Evolutionary conservation across 2,797 vertebrate species (phyloP).

Genomic region (Pseudochaenichthys georgianus): DNA sequence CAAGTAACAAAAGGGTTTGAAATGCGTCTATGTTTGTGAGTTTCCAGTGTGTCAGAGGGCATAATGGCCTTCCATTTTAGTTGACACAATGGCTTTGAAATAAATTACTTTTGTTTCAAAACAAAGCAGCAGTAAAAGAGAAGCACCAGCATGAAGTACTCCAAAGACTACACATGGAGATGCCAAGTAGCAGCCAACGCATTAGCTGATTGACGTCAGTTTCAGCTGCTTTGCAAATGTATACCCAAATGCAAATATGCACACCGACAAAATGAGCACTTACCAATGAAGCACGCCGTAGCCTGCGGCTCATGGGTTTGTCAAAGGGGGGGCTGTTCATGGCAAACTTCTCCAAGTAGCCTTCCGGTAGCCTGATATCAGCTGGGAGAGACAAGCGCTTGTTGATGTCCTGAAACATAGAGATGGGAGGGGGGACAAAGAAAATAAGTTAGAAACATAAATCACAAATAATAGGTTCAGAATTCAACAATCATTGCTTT

Average conservation of each 20-base stretch:
- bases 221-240: conserved; percentile 29
- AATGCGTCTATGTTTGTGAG: conserved; percentile 21
- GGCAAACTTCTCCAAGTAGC: conserved; percentile 88
- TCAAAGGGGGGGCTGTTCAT: conserved; percentile 89
- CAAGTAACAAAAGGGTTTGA: conserved; percentile 29
- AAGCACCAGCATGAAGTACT: conserved; percentile 21
- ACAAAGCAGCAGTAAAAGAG: conserved; percentile 38
- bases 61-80: conserved; percentile 52
- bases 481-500: not conserved
- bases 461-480: not conserved
- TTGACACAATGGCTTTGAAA: conserved; percentile 30
- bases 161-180: conserved; percentile 13
- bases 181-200: not conserved
- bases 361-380: conserved; percentile 87
- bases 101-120: conserved; percentile 40
- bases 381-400: conserved; percentile 88
- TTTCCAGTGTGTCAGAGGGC: conserved; percentile 15
- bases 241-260: conserved; percentile 27
- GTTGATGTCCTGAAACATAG: conserved; percentile 86
- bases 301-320: conserved; percentile 87
- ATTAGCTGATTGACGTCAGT: conserved; percentile 20
- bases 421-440: not conserved
- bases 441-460: not conserved
- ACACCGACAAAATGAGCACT: conserved; percentile 57
- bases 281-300: conserved; percentile 86